Percentiles rank a stretch among this genome's conserved stretches.
These are phyloP conservation scores for Conus ventricosus DNA, from an alignment of 1,140 invertebrate genomes.

Conservation along the genomic window DNA sequence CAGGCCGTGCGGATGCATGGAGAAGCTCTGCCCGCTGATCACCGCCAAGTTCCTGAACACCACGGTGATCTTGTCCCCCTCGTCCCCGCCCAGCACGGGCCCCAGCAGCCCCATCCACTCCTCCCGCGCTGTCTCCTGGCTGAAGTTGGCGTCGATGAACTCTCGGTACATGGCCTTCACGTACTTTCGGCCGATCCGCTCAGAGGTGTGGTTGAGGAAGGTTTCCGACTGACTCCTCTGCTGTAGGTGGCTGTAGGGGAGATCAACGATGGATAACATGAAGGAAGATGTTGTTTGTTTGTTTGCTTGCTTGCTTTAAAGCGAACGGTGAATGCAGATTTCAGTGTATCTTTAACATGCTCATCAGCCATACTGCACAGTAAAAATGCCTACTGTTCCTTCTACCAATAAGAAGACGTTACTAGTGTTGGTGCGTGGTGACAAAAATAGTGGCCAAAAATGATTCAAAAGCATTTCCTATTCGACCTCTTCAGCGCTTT, in stretches of 20 bases:
- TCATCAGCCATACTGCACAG: too few species aligned
- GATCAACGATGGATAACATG: neutral
- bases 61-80: conserved; percentile 59
- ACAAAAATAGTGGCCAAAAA: too few species aligned
- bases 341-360: too few species aligned
- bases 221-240: neutral
- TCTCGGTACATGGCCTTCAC: conserved; percentile 63
- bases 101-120: conserved; percentile 61
- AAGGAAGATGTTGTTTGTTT: neutral
- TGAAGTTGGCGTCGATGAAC: conserved; percentile 62
- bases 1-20: too few species aligned
- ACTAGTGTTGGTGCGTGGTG: too few species aligned
- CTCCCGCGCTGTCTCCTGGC: conserved; percentile 40
- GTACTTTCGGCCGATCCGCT: conserved; percentile 60
- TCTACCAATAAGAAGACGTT: too few species aligned
- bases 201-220: conserved; percentile 15
- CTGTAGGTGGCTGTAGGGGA: neutral
- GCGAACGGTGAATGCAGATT: too few species aligned
- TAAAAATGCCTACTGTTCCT: too few species aligned
- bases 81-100: conserved; percentile 59
- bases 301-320: too few species aligned
- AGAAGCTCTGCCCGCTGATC: conserved; percentile 46
- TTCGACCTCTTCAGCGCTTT: too few species aligned
- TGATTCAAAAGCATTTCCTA: too few species aligned
- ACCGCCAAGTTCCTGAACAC: conserved; percentile 64